phyloP scores from a whole-genome alignment of 2,888 invertebrate species.

The Drosophila koepferae region DNA sequence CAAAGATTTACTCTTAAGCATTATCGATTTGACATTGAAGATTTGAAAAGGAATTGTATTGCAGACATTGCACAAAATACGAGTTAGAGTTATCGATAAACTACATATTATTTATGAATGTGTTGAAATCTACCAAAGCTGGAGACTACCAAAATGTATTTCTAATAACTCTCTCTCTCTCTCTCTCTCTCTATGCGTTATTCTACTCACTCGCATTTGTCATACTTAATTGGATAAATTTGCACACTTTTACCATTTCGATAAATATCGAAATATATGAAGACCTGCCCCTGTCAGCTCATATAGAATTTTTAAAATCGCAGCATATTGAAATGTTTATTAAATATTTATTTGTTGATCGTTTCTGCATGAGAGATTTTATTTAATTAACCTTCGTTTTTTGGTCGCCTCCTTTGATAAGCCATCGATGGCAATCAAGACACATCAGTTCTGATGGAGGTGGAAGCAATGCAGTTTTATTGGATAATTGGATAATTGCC shows the following conservation, averaged over 20 bases:
- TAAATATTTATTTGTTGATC: not conserved
- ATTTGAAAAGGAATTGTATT: no score
- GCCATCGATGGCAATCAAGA: not conserved
- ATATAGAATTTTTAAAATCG: not conserved
- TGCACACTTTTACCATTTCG: not conserved
- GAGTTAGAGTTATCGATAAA: not conserved
- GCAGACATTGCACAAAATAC: not conserved
- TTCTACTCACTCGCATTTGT: no score
- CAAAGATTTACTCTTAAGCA: no score
- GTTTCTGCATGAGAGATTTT: not conserved
- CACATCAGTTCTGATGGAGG: not conserved
- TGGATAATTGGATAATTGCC: slow-evolving; percentile 24
- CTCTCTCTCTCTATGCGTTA: no score
- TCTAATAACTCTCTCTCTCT: no score
- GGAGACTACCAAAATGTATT: no score
- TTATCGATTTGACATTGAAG: no score
- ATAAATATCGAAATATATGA: not conserved
- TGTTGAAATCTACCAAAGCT: no score
- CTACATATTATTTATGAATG: no score
- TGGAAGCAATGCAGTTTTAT: slow-evolving; percentile 1
- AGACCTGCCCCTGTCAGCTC: not conserved
- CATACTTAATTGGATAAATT: not conserved
- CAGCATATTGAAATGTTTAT: not conserved
- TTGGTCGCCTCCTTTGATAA: not conserved
- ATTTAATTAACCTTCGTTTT: not conserved